Base-by-base conservation (phyloP, 2,797 vertebrate species). In the Falco columbarius region DNA sequence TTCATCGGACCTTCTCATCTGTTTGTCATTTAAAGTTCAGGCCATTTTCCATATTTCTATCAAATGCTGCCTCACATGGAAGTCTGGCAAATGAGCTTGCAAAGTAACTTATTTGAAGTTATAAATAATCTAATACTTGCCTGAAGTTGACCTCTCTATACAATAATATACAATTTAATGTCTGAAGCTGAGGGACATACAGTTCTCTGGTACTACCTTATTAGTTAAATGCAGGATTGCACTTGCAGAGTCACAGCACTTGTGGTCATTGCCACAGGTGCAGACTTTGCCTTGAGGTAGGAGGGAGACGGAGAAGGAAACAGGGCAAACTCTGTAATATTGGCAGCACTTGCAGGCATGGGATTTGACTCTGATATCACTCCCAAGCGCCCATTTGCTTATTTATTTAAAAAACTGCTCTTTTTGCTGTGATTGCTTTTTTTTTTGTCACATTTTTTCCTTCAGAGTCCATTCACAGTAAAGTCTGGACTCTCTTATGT, bases 21-120 rank as follows among this genome's bases (percentile, higher is more conserved):
- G 99, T 98, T 98, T 99, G 98, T 98, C 98, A 98, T 99, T 99
- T 99, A 98, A 98, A 97, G 98, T 98, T 98, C 98, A 98, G 98
- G 95, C 98, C 95, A 81, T 98, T 98, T 98, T 99, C 98, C 98
- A 96, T 99, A 99, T 99, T 99, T 99, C 98, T 99, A 97, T 99
- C 98, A 98, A 99, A 98, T 97, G 95, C 94, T 98, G 98, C 97
- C 97, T 96, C 97, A 98, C 98, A 98, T 99, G 98, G 99, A 99
- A 99, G 98, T 97, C 96, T 97, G 91, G 97, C 81, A 96, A 98
- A 97, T 97, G 76, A 97, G 98, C 97, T 96, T 89, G 96, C 93
- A 96, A 98, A 98, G 98, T 96, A 97, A 95, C 97, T 98, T 99
- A 97, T 99, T 98, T 99, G 98, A 99, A 99, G 98, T 98, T 98